Base-by-base conservation (phyloP, 1,140 invertebrate genomes). In the Drosophila asahinai region DNA sequence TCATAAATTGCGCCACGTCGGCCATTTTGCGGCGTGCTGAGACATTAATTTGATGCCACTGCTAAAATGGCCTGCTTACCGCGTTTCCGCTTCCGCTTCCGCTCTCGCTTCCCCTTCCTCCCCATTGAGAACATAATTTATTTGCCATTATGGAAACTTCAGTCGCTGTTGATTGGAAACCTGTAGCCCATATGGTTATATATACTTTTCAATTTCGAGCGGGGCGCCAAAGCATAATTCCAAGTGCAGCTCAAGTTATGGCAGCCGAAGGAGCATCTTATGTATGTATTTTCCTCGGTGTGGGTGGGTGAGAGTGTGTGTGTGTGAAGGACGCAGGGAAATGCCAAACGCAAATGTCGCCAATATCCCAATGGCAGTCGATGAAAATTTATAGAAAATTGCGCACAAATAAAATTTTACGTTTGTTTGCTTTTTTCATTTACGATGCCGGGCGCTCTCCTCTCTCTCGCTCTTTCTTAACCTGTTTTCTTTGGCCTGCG, bases 381-480 rank as follows among this genome's bases (percentile, higher is more conserved):
- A 89, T 89, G 84, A 84, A 89, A 89, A 89, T 89, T 89, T 89
- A 89, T 89, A 89, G 84, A 89, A 89, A 89, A 89, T 89, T 90
- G 84, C 86, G 81, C 86, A 90, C 84, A 89, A 89, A 89, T 89
- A 89, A 89, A 89, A 89, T 89, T 89, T 89, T 90, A 89, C 84
- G 84, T 89, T 89, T 89, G 86, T 84, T 89, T 89, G 84, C 86
- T 83, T 84, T 86, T 87, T 89, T 89, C 84, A 87, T 90, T 87
- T 89, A 91, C 82, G 83, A 91, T 17, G 67, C 40, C 70, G 64
- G 74, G 30, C 36, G 8, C 14, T 19, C 30, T 19, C 19, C 19
- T 19, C 40, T 47, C 19, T n/a, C n/a, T 11, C 17, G 43, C 54
- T 40, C 59, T 48, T 54, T 61, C 77, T 64, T 54, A 80, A 78